Percentiles rank a stretch among this genome's conserved stretches.
These are phyloP conservation scores for Smittia aterrima DNA, from an alignment of 2,888 invertebrate genomes.

Conservation along the genomic window DNA sequence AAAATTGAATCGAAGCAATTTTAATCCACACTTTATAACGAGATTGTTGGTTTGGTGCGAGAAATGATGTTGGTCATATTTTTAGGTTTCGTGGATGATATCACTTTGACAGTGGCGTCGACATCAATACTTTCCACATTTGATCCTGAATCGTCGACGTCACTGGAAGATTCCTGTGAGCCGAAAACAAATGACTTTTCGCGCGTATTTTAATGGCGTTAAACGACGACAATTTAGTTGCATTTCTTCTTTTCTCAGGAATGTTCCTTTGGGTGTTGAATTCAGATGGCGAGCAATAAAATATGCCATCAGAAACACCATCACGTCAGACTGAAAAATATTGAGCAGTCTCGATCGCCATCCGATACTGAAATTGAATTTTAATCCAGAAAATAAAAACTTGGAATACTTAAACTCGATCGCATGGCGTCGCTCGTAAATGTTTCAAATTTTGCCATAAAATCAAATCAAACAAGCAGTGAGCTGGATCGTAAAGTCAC, in stretches of 20 bases:
- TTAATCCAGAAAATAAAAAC: background rate
- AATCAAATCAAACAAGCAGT: constrained; percentile 33
- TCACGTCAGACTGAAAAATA: constrained; percentile 3
- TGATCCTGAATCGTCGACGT: background rate
- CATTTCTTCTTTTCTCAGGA: constrained; percentile 17
- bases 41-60: background rate
- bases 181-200: constrained; percentile 15
- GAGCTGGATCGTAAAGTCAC: constrained; percentile 24
- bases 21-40: constrained; percentile 38
- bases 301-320: constrained; percentile 21
- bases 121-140: background rate
- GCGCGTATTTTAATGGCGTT: constrained; percentile 27
- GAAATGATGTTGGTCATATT: constrained; percentile 4
- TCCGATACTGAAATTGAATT: background rate
- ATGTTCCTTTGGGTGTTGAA: background rate
- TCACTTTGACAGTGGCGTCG: background rate
- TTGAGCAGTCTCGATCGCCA: background rate
- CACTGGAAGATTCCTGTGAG: background rate
- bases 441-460: constrained; percentile 32
- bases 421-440: background rate
- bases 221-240: background rate
- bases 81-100: background rate
- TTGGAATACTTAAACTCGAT: background rate
- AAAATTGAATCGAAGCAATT: constrained; percentile 39
- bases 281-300: background rate